A percentile compares a stretch with the other conserved stretches of the same genome.
These are phyloP conservation scores for Micromussa lordhowensis DNA, from an alignment of 92 coral and sea anemone genomes.

Conservation along the genomic window DNA sequence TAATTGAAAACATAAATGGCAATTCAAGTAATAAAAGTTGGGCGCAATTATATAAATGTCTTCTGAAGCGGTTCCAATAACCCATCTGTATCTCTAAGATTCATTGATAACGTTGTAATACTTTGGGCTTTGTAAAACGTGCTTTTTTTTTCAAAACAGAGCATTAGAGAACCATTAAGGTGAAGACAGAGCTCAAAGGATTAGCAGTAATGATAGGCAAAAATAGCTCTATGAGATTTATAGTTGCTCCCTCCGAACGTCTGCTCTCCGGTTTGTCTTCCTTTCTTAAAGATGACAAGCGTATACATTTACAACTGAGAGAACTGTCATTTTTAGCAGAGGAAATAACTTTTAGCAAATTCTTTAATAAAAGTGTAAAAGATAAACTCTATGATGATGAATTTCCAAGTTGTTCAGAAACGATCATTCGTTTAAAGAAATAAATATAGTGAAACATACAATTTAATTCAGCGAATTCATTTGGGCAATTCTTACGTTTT, in stretches of 20 bases:
- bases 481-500: not conserved
- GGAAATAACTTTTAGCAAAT: not conserved
- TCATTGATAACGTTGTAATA: not conserved
- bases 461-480: not conserved
- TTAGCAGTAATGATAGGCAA: not conserved
- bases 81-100: not conserved
- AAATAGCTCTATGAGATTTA: not conserved
- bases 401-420: not conserved
- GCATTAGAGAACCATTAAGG: constrained; percentile 5
- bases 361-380: not conserved
- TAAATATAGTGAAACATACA: not conserved
- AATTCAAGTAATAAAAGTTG: not conserved
- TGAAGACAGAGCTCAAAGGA: not conserved
- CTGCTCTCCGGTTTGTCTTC: not conserved
- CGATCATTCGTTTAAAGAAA: not conserved
- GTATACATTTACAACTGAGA: not conserved
- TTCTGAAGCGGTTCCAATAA: not conserved
- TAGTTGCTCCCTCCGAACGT: not conserved
- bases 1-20: not conserved
- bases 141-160: not conserved
- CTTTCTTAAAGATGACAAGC: not conserved
- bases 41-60: not conserved
- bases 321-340: not conserved
- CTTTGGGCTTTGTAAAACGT: not conserved
- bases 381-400: not conserved